These are phyloP conservation scores for Lomographa bimaculata DNA, from an alignment of 2,888 invertebrate genomes.

Conservation along the genomic window DNA sequence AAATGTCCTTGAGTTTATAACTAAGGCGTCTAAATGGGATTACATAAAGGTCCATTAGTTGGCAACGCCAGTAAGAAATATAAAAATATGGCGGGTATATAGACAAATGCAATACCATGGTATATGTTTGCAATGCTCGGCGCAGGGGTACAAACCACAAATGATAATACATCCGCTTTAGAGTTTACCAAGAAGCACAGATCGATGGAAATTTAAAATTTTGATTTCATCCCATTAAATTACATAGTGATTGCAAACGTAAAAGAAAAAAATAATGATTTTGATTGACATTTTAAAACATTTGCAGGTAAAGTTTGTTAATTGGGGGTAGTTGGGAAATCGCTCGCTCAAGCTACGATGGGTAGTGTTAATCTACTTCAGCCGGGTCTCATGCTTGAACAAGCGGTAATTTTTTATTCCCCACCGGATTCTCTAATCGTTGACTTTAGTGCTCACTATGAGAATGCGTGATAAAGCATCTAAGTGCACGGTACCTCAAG, in stretches of 20 bases:
- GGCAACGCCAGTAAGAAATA: constrained; percentile 44
- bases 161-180: constrained; percentile 77
- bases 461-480: constrained; percentile 79
- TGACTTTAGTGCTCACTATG: constrained; percentile 70
- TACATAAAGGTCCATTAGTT: constrained; percentile 31
- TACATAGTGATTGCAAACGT: constrained; percentile 59
- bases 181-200: constrained; percentile 83
- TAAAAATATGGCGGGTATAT: constrained; percentile 51
- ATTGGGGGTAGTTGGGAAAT: constrained; percentile 26
- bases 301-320: constrained; percentile 25
- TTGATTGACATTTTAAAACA: constrained; percentile 28
- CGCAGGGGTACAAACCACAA: constrained; percentile 75
- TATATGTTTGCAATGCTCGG: constrained; percentile 64
- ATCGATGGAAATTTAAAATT: constrained; percentile 59
- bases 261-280: constrained; percentile 44
- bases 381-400: constrained; percentile 71
- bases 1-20: too few species aligned
- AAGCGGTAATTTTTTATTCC: constrained; percentile 54
- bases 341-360: constrained; percentile 53
- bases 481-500: constrained; percentile 73
- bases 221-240: constrained; percentile 43
- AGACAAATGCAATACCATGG: constrained; percentile 69
- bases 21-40: too few species aligned
- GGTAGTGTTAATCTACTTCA: constrained; percentile 51
- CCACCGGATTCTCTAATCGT: constrained; percentile 44